Percentiles rank a stretch among this genome's conserved stretches.
phyloP scores from a whole-genome alignment of 2,797 vertebrate genomes.

The Cossypha caffra region DNA sequence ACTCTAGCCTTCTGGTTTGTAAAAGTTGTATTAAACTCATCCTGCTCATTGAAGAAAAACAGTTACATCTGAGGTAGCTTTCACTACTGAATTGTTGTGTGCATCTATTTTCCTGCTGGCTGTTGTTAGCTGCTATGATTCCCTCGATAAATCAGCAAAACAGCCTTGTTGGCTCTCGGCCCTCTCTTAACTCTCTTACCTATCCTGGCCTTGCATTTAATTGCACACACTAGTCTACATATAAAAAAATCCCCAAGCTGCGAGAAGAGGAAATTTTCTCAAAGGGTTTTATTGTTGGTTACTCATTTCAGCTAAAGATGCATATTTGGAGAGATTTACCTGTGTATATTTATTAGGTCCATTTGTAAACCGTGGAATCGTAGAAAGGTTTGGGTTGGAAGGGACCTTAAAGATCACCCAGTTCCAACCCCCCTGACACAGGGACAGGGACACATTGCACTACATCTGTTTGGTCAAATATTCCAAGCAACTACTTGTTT shows the following conservation, averaged over 20 bases:
- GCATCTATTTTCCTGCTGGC: not conserved
- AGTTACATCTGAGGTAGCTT: not conserved
- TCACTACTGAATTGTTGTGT: not conserved
- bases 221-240: not conserved
- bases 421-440: not conserved
- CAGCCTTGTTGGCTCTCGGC: not conserved
- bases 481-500: not conserved
- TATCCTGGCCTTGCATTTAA: not conserved
- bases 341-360: not conserved
- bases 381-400: not conserved
- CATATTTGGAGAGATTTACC: not conserved
- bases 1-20: conserved; percentile 39
- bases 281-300: not conserved
- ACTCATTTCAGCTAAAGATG: not conserved
- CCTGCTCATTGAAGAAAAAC: not conserved
- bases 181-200: not conserved
- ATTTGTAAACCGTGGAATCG: not conserved
- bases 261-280: not conserved
- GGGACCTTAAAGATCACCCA: not conserved
- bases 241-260: not conserved
- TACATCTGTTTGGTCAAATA: not conserved
- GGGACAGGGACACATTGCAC: not conserved
- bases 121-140: not conserved
- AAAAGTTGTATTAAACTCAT: conserved; percentile 20
- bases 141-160: not conserved